Evolutionary conservation across 2,797 vertebrate species (phyloP).

Genomic region (Synaphobranchus kaupii): DNA sequence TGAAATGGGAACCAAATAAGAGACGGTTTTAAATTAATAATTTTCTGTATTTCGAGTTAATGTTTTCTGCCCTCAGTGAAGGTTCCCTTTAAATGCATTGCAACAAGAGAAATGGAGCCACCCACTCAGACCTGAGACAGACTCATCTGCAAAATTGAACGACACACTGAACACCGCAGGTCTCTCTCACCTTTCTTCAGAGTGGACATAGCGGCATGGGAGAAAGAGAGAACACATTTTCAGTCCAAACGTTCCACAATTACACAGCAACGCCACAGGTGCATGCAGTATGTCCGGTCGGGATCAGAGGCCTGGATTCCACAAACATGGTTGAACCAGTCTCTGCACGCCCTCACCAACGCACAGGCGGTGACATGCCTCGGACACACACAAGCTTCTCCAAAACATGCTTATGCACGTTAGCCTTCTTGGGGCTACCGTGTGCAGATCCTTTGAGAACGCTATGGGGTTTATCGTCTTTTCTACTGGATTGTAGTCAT

Average conservation of each 20-base stretch:
- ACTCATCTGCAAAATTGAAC: background rate
- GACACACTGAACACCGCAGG: background rate
- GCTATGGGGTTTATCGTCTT: background rate
- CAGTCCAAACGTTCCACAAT: background rate
- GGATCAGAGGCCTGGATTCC: background rate
- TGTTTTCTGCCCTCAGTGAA: background rate
- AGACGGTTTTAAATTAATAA: too few relatives aligned
- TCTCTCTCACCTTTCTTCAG: slow-evolving; percentile 64
- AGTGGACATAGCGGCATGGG: slow-evolving; percentile 38
- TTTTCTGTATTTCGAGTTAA: background rate
- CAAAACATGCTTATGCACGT: background rate
- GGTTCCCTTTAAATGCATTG: background rate
- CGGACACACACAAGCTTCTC: background rate
- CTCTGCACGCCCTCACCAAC: too few relatives aligned
- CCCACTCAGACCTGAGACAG: background rate
- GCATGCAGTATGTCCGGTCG: background rate
- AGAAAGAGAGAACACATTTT: slow-evolving; percentile 39
- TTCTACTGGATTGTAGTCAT: background rate
- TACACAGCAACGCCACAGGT: background rate
- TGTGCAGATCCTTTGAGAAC: background rate
- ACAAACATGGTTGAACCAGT: background rate
- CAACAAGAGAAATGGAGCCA: background rate
- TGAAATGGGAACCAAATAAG: background rate
- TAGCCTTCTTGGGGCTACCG: background rate
- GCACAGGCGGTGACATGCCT: background rate